These are phyloP conservation scores for Enteromius mattozi DNA, from an alignment of 2,797 vertebrate species.

Conservation along the genomic window DNA sequence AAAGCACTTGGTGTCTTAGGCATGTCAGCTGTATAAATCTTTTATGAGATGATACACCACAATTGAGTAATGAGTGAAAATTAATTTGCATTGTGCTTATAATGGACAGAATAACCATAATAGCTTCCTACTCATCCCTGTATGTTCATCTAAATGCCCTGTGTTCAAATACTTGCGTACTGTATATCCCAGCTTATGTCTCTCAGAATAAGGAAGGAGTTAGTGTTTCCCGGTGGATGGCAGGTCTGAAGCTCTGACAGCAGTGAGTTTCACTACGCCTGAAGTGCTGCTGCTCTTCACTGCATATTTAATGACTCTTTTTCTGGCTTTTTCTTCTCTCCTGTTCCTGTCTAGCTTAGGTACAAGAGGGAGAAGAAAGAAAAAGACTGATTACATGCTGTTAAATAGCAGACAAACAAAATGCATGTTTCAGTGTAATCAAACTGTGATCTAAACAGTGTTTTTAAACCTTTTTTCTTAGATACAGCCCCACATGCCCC, in stretches of 20 bases:
- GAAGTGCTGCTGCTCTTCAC: conserved; percentile 73
- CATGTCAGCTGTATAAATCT: conserved; percentile 26
- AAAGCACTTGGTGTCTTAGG: conserved; percentile 33
- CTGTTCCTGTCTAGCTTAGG: conserved; percentile 62
- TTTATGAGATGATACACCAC: conserved; percentile 15
- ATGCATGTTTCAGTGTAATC: conserved; percentile 15
- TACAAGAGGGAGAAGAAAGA: conserved; percentile 61
- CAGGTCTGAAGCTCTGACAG: conserved; percentile 60
- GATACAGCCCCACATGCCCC: neutral
- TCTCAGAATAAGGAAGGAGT: conserved; percentile 40
- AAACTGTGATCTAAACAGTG: conserved; percentile 19
- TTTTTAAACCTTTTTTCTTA: neutral
- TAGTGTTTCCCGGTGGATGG: conserved; percentile 52
- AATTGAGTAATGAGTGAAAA: conserved; percentile 26
- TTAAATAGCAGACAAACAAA: conserved; percentile 7
- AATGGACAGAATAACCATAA: conserved; percentile 4
- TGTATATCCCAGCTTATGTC: neutral
- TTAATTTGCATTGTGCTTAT: conserved; percentile 8
- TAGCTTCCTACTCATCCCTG: neutral
- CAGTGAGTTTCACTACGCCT: conserved; percentile 58
- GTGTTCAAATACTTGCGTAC: conserved; percentile 8
- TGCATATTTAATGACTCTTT: conserved; percentile 80
- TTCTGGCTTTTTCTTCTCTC: conserved; percentile 70
- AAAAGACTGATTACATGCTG: conserved; percentile 46
- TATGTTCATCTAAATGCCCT: neutral